These are phyloP conservation scores for Scleropages formosus DNA, from an alignment of 2,797 vertebrate species.

Conservation along the genomic window DNA sequence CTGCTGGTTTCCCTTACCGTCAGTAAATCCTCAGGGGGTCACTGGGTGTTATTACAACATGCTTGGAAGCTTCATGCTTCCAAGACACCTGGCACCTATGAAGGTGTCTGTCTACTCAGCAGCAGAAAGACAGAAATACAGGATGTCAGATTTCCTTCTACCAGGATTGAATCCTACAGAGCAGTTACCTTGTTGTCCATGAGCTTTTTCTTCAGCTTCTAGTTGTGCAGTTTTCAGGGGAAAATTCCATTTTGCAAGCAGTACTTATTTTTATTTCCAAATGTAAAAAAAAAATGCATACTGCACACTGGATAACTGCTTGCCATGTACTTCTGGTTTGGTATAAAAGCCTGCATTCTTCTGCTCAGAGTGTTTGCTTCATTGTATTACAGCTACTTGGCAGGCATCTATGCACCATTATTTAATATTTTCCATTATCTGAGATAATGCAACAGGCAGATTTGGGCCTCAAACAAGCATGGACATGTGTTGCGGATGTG, in stretches of 20 bases:
- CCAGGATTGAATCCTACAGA: not conserved
- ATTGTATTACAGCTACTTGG: too few relatives aligned
- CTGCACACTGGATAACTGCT: too few relatives aligned
- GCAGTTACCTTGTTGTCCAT: not conserved
- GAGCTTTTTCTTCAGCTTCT: not conserved
- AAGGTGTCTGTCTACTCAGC: not conserved
- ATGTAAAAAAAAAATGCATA: too few relatives aligned
- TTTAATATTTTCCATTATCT: too few relatives aligned
- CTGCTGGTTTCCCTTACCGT: too few relatives aligned
- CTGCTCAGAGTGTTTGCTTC: too few relatives aligned
- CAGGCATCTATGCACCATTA: not conserved
- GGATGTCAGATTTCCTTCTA: not conserved
- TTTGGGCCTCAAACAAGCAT: too few relatives aligned
- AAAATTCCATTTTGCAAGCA: conserved; percentile 1
- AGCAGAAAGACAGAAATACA: not conserved
- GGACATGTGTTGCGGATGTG: too few relatives aligned
- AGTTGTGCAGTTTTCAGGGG: not conserved
- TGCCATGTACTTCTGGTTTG: too few relatives aligned
- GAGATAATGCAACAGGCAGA: too few relatives aligned
- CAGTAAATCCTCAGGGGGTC: not conserved
- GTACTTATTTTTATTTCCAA: too few relatives aligned
- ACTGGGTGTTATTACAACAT: not conserved
- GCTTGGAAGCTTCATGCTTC: not conserved
- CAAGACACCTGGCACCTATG: not conserved
- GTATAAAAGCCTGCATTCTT: too few relatives aligned